phyloP scores from a whole-genome alignment of 2,888 invertebrate genomes.

The Serripes groenlandicus region DNA sequence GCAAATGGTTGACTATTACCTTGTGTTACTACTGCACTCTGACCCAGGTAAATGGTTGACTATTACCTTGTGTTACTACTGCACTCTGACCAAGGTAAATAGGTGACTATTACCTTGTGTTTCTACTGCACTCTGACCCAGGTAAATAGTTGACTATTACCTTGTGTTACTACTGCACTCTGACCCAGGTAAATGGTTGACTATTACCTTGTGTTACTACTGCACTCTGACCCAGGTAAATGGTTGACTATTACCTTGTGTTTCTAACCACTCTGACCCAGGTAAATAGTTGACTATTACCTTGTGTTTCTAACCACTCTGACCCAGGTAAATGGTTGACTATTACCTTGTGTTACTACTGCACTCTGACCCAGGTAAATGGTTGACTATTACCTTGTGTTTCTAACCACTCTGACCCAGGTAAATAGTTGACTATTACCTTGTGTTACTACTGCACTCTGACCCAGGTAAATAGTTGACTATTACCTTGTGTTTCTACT shows the following conservation, averaged over 20 bases:
- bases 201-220: slow-evolving; percentile 82
- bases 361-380: slow-evolving; percentile 96
- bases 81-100: no score
- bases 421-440: slow-evolving; percentile 74
- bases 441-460: slow-evolving; percentile 88
- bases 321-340: no score
- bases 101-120: slow-evolving; percentile 82
- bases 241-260: slow-evolving; percentile 88
- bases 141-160: slow-evolving; percentile 93
- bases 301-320: no score
- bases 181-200: no score
- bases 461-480: slow-evolving; percentile 95
- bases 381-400: background rate
- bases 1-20: no score
- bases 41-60: no score
- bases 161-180: no score
- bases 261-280: slow-evolving; percentile 91
- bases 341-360: slow-evolving; percentile 82
- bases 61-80: no score
- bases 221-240: slow-evolving; percentile 95
- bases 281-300: slow-evolving; percentile 93
- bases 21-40: no score
- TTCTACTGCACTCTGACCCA: slow-evolving; percentile 91
- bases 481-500: background rate
- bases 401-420: background rate